phyloP scores from a whole-genome alignment of 2,888 invertebrate genomes.

The Tubulanus polymorphus region DNA sequence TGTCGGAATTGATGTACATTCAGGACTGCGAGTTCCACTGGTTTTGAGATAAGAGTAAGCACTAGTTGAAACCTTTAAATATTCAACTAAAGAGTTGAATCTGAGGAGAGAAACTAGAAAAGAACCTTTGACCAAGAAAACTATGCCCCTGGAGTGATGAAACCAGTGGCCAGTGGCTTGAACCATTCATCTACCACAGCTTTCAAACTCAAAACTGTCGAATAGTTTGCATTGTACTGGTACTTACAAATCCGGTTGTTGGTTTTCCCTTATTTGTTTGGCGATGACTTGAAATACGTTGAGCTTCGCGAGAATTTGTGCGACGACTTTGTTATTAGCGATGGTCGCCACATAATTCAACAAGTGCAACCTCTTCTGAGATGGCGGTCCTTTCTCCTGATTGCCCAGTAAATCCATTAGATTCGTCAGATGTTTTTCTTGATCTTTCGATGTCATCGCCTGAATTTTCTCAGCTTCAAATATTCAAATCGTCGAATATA shows the following conservation, averaged over 20 bases:
- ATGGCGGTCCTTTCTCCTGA: constrained; percentile 48
- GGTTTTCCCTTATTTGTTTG: constrained; percentile 43
- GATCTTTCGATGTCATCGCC: constrained; percentile 35
- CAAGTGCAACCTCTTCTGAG: constrained; percentile 47
- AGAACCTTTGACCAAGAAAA: too few species aligned
- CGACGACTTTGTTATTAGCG: constrained; percentile 26
- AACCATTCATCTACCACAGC: too few species aligned
- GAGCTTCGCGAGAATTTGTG: constrained; percentile 29
- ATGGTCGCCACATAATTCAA: constrained; percentile 42
- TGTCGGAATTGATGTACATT: too few species aligned
- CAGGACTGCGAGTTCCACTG: too few species aligned
- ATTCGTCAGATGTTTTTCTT: constrained; percentile 35
- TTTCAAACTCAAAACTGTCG: too few species aligned
- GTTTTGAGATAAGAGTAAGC: too few species aligned
- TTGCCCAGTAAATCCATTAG: constrained; percentile 32
- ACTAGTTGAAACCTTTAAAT: too few species aligned
- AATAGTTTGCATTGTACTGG: not conserved
- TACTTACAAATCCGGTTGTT: constrained; percentile 47
- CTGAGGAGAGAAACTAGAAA: too few species aligned
- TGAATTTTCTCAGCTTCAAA: constrained; percentile 38
- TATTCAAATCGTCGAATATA: too few species aligned
- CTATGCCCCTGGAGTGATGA: too few species aligned
- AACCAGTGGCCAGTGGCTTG: too few species aligned
- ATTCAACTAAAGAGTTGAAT: too few species aligned
- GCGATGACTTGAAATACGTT: constrained; percentile 31